phyloP scores from a whole-genome alignment of 2,888 invertebrate genomes.

The Drosophila pseudotalamancana region DNA sequence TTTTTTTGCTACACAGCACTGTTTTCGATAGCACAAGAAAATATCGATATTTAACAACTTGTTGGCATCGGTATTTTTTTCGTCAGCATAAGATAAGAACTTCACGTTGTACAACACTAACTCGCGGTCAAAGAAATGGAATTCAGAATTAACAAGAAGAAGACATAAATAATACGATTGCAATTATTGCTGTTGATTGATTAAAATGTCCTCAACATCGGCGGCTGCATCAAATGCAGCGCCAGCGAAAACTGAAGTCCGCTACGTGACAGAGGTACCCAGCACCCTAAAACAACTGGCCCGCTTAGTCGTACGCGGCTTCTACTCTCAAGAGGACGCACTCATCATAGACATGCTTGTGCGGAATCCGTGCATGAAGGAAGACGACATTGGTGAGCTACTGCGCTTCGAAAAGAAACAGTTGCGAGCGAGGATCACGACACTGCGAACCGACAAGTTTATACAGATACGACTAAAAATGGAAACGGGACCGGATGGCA shows the following conservation, averaged over 20 bases:
- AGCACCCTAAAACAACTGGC: slow-evolving; percentile 96
- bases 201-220: slow-evolving; percentile 64
- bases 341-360: slow-evolving; percentile 98
- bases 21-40: background rate
- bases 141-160: slow-evolving; percentile 14
- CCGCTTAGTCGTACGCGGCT: slow-evolving; percentile 95
- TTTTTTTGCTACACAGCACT: background rate
- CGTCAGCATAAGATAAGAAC: slow-evolving; percentile 7
- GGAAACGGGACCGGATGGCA: slow-evolving; percentile 97
- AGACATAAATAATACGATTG: slow-evolving; percentile 8
- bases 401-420: slow-evolving; percentile 97
- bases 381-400: slow-evolving; percentile 95
- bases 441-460: slow-evolving; percentile 95
- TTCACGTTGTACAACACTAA: slow-evolving; percentile 7
- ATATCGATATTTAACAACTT: slow-evolving; percentile 16
- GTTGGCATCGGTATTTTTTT: background rate
- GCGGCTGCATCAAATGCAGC: slow-evolving; percentile 64
- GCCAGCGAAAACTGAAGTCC: slow-evolving; percentile 87
- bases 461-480: slow-evolving; percentile 96
- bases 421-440: slow-evolving; percentile 93
- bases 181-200: slow-evolving; percentile 1
- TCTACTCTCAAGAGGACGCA: slow-evolving; percentile 97
- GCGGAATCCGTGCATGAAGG: slow-evolving; percentile 95
- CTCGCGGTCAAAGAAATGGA: background rate
- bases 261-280: slow-evolving; percentile 95